Evolutionary conservation across 2,888 invertebrate genomes (phyloP), one percentile per base, ranked within the genome.

Genomic region (Acanthoscelides obtectus): DNA sequence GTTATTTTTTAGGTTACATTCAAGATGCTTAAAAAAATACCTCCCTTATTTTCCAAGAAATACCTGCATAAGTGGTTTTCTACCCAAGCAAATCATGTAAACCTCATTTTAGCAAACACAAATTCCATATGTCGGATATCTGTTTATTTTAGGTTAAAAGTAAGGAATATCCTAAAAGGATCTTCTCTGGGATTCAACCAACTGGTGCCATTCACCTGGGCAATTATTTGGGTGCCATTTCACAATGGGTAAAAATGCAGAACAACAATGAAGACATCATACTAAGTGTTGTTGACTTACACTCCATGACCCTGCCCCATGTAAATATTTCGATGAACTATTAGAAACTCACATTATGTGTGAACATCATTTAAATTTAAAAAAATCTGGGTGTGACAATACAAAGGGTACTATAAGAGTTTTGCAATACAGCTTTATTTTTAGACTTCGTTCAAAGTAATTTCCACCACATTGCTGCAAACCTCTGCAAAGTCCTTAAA

Each of bases 161-260:
- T 63, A 65, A 22, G 17, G 70, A 71, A 65, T 22, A 65, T 22
- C 76, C 77, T 20, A 77, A 77, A 70, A 87, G 86, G 71, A 88
- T 97, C 80, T 94, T 98, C 81, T 95, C 98, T 0, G 99, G 98
- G 19, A 93, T 99, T 82, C 99, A 99, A 86, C 99, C 99, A 0
- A 98, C 98, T 0, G 99, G 99, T 20, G 87, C 90, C 2, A 88
- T 98, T 74, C 99, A 99, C 86, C 87, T 99, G 69, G 99, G 99
- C 17, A 99, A 99, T 87, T 99, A 98, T 87, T 91, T 98, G 78
- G 98, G 98, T 17, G 98, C 97, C 0, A 90, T 99, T 74, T 89
- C 90, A 73, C 93, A 93, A 82, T 98, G 97, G 93, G 89, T 94
- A 21, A 87, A 92, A 20, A 84, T 97, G 66, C 98, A 98, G 86